phyloP scores from a whole-genome alignment of 2,888 invertebrate species.

The Ecdyonurus torrentis region DNA sequence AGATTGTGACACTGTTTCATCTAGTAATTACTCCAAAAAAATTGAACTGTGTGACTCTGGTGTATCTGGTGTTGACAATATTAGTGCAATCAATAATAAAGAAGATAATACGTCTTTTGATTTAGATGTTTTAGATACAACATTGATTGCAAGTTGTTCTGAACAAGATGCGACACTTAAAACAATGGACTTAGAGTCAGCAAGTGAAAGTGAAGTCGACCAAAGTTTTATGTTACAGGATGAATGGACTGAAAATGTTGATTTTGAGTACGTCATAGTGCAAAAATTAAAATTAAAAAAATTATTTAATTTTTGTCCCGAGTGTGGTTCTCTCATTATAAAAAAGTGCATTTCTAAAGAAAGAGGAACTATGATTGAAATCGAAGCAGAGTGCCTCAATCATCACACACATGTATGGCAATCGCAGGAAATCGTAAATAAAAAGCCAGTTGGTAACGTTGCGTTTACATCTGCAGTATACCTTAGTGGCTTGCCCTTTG shows the following conservation, averaged over 20 bases:
- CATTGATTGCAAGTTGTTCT: neutral
- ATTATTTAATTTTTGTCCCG: neutral
- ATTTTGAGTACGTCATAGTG: neutral
- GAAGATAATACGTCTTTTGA: neutral
- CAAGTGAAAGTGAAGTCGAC: no score
- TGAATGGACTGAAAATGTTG: neutral
- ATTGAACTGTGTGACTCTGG: neutral
- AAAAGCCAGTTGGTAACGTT: neutral
- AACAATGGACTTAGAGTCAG: no score
- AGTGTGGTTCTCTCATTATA: neutral
- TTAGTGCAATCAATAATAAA: neutral
- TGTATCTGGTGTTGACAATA: neutral
- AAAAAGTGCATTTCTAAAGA: neutral
- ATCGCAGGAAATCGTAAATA: neutral
- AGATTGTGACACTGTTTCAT: no score
- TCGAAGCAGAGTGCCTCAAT: neutral
- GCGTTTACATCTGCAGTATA: neutral
- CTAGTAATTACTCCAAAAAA: neutral
- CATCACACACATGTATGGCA: neutral
- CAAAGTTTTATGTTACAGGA: no score
- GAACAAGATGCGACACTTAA: no score
- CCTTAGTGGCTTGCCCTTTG: neutral
- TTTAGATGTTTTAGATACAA: neutral
- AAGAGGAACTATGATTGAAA: neutral
- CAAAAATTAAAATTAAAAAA: neutral